Evolutionary conservation across 2,113 vertebrate genomes (phyloP).

Genomic region (Corynorhinus townsendii): DNA sequence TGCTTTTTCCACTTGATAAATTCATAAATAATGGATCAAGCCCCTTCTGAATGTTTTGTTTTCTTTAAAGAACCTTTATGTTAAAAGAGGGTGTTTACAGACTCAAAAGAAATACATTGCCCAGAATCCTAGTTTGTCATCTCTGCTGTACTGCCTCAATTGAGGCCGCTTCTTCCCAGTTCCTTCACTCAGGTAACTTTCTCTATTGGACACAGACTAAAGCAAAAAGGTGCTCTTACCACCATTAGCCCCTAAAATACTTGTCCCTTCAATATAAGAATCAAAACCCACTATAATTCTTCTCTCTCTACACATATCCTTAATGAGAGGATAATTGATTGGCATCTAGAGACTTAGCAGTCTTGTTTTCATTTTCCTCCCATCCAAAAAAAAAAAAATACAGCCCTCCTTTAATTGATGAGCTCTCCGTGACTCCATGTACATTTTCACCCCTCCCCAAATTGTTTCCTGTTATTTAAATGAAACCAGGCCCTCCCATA

Average conservation of each 20-base stretch:
- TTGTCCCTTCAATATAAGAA: neutral
- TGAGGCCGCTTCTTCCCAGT: slow-evolving; percentile 35
- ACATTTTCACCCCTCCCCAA: neutral
- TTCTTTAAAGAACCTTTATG: slow-evolving; percentile 77
- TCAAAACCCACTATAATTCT: neutral
- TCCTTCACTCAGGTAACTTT: slow-evolving; percentile 56
- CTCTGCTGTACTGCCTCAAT: slow-evolving; percentile 34
- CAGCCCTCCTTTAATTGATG: neutral
- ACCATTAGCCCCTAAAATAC: neutral
- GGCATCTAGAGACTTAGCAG: neutral
- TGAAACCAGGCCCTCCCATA: neutral
- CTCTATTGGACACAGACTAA: neutral
- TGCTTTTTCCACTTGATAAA: slow-evolving; percentile 79
- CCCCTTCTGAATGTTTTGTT: slow-evolving; percentile 79
- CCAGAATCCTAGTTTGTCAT: slow-evolving; percentile 62
- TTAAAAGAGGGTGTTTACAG: slow-evolving; percentile 71
- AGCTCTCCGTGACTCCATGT: neutral
- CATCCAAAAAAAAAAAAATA: neutral
- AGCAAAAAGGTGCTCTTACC: neutral
- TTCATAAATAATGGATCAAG: slow-evolving; percentile 80
- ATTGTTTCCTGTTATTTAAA: neutral
- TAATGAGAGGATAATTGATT: neutral
- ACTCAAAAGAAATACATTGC: slow-evolving; percentile 63
- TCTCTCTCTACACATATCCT: neutral
- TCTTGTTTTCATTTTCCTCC: neutral